These are phyloP conservation scores for Trachelus iudaicus DNA, from an alignment of 2,888 invertebrate species.

Conservation along the genomic window DNA sequence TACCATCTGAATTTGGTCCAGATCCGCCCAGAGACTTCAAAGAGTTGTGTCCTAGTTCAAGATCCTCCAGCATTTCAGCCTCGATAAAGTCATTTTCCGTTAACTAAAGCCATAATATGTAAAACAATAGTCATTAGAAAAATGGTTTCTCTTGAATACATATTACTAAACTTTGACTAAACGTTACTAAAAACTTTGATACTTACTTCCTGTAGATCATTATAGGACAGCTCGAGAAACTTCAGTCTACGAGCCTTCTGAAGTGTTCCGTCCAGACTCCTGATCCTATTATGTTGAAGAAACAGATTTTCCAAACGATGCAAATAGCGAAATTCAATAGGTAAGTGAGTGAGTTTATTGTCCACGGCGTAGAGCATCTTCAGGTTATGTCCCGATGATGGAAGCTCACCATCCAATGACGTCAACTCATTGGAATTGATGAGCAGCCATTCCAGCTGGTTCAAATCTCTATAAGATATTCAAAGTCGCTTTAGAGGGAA, in stretches of 20 bases:
- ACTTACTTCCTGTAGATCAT: slow-evolving; percentile 78
- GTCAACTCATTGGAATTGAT: slow-evolving; percentile 82
- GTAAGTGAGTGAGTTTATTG: slow-evolving; percentile 78
- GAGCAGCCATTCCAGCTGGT: slow-evolving; percentile 81
- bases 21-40: slow-evolving; percentile 70
- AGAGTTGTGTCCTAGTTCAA: slow-evolving; percentile 80
- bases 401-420: slow-evolving; percentile 81
- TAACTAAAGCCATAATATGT: slow-evolving; percentile 65
- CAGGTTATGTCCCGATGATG: slow-evolving; percentile 75
- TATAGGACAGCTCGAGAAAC: slow-evolving; percentile 77
- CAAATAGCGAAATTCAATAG: slow-evolving; percentile 77
- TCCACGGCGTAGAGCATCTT: slow-evolving; percentile 79
- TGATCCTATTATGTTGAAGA: slow-evolving; percentile 78
- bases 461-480: slow-evolving; percentile 69
- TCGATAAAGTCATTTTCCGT: slow-evolving; percentile 82
- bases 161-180: no score
- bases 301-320: slow-evolving; percentile 77
- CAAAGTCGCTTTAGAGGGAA: background rate
- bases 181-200: slow-evolving; percentile 27
- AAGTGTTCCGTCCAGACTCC: slow-evolving; percentile 77
- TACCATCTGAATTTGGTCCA: slow-evolving; percentile 46
- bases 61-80: slow-evolving; percentile 75
- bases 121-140: background rate
- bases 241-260: slow-evolving; percentile 76
- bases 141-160: background rate